A percentile compares a stretch with the other conserved stretches of the same genome.
Conservation (phyloP, 2,113 vertebrate genomes). For the Trogon melanurus region DNA sequence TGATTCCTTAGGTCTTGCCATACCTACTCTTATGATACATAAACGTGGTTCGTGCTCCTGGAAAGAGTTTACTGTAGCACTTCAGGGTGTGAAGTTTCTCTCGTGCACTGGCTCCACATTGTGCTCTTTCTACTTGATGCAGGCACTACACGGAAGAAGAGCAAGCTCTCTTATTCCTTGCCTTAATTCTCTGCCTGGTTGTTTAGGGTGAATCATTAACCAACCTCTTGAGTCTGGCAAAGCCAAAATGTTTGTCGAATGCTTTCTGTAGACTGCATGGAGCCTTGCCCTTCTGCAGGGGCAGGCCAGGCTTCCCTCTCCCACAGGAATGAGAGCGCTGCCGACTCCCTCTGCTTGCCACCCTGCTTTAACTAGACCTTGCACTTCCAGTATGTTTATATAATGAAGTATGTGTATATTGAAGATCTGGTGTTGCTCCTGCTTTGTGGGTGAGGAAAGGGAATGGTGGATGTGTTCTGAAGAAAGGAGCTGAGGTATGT, state of each 20-base stretch:
- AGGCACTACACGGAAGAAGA: not conserved
- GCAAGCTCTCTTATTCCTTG: not conserved
- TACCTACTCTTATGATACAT: not conserved
- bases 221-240: not conserved
- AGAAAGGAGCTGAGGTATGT: not conserved
- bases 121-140: not conserved
- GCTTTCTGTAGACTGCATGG: not conserved
- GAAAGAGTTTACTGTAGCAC: not conserved
- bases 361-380: accelerated
- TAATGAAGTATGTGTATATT: not conserved
- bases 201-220: constrained; percentile 19
- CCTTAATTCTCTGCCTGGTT: not conserved
- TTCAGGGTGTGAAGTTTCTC: not conserved
- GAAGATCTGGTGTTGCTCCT: not conserved
- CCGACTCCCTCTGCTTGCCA: accelerated
- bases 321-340: accelerated
- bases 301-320: not conserved
- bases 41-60: not conserved
- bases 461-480: accelerated
- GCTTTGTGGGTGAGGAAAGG: not conserved
- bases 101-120: not conserved
- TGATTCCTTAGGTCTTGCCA: not conserved
- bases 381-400: not conserved
- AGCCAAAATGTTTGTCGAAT: not conserved
- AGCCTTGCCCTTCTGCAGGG: not conserved